These are phyloP conservation scores for Chrysemys picta DNA, from an alignment of 2,113 vertebrate species.

Conservation along the genomic window DNA sequence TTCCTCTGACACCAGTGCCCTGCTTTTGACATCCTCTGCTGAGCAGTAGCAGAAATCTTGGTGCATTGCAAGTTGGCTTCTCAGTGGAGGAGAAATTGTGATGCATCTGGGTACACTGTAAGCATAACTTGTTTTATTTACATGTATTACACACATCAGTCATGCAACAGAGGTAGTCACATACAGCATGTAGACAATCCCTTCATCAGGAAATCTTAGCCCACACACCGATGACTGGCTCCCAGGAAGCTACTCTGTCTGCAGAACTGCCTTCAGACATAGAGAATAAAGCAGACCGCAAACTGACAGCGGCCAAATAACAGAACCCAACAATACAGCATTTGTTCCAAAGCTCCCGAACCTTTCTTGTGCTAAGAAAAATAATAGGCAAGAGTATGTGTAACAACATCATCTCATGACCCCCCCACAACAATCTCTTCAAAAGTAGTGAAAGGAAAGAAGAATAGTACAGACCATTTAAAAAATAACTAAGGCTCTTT, in stretches of 20 bases:
- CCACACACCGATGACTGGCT: not conserved
- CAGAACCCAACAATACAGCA: fast-evolving
- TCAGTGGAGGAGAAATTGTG: not conserved
- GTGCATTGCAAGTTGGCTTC: not conserved
- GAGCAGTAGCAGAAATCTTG: not conserved
- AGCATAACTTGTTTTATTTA: not conserved
- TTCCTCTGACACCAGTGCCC: not conserved
- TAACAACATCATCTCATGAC: fast-evolving
- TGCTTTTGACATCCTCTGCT: not conserved
- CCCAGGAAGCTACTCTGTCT: not conserved
- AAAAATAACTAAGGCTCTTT: not conserved
- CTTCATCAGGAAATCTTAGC: not conserved
- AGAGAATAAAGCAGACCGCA: not conserved
- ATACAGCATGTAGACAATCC: not conserved
- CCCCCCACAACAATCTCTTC: fast-evolving
- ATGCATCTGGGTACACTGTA: not conserved
- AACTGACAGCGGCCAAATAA: fast-evolving
- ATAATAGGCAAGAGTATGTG: not conserved
- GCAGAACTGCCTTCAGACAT: not conserved
- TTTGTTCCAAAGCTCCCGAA: not conserved
- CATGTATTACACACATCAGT: not conserved
- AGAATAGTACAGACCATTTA: not conserved
- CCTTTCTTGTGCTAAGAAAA: not conserved
- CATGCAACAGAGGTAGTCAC: not conserved
- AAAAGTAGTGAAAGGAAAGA: not conserved